Evolutionary conservation across 2,888 invertebrate species (phyloP).

Genomic region (Drosophila pegasa): DNA sequence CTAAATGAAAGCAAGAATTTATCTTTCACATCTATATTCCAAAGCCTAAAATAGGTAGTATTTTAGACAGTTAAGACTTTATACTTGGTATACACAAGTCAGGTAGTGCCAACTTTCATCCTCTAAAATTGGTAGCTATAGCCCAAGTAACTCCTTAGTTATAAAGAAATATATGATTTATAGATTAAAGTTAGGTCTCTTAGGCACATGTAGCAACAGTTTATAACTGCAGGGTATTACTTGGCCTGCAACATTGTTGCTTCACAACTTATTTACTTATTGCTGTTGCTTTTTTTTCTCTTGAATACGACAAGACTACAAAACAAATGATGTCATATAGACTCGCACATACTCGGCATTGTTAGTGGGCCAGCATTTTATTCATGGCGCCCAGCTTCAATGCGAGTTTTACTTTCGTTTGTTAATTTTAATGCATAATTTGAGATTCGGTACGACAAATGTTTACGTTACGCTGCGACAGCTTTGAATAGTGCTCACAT

Average conservation of each 20-base stretch:
- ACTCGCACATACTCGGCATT: conserved; percentile 1
- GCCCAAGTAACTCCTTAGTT: neutral
- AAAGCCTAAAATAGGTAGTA: neutral
- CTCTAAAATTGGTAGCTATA: neutral
- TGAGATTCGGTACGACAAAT: conserved; percentile 51
- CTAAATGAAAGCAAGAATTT: neutral
- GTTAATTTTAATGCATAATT: conserved; percentile 66
- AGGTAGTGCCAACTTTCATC: neutral
- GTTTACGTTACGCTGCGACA: conserved; percentile 32
- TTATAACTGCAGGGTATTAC: conserved; percentile 1
- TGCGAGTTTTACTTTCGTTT: conserved; percentile 75
- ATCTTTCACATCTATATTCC: neutral
- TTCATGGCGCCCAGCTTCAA: conserved; percentile 63
- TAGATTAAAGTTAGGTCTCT: neutral
- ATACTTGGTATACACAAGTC: neutral
- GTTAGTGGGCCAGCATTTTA: conserved; percentile 23
- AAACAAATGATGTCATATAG: conserved; percentile 72
- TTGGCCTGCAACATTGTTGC: neutral
- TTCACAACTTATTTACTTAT: conserved; percentile 19
- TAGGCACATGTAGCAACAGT: neutral
- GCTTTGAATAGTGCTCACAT: conserved; percentile 5
- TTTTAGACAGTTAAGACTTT: neutral
- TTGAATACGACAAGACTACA: conserved; percentile 53
- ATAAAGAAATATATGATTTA: neutral
- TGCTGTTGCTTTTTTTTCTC: conserved; percentile 28